Base-by-base conservation (phyloP, 2,888 invertebrate genomes). In the Archips crataeganus region DNA sequence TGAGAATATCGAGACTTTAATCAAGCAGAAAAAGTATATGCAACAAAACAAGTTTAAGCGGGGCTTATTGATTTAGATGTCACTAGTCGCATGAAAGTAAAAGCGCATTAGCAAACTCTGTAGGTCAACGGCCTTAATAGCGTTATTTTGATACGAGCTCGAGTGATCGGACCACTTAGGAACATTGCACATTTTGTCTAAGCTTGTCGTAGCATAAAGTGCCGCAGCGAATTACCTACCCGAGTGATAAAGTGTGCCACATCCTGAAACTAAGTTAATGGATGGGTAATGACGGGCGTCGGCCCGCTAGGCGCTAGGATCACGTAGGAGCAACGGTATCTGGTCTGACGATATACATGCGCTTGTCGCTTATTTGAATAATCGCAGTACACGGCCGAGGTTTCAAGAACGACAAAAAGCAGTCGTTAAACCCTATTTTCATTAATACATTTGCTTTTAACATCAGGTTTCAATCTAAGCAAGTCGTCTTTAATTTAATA, bases 291-390 rank as follows among this genome's bases (percentile, higher is more conserved):
- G 89, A 91, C 84, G 82, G 83, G 79, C 80, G 81, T 77, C 76
- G 76, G 83, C 84, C 87, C 88, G 88, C 87, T 89, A 88, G 85
- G 84, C 82, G 85, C 82, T 85, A 89, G 90, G 86, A 90, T 90
- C 92, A 92, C 92, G 91, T 92, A 88, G 86, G 79, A 76, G 76
- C 87, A 93, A 92, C 93, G 92, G 93, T 90, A 91, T 85, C 77
- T 75, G 74, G 78, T 76, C 80, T 81, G 75, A 70, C 64, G 75
- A 76, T 71, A 77, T 79, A 64, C 74, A 87, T 88, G 86, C 85
- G 87, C 83, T 78, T 70, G 78, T 77, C 80, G 84, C 85, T 84
- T 84, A 90, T 92, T 93, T 92, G 86, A 91, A 92, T 93, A 91
- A 90, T 90, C 84, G 82, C 86, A 82, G 85, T 81, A 81, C 79